phyloP scores from a whole-genome alignment of 2,113 vertebrate species.

The Athene noctua region DNA sequence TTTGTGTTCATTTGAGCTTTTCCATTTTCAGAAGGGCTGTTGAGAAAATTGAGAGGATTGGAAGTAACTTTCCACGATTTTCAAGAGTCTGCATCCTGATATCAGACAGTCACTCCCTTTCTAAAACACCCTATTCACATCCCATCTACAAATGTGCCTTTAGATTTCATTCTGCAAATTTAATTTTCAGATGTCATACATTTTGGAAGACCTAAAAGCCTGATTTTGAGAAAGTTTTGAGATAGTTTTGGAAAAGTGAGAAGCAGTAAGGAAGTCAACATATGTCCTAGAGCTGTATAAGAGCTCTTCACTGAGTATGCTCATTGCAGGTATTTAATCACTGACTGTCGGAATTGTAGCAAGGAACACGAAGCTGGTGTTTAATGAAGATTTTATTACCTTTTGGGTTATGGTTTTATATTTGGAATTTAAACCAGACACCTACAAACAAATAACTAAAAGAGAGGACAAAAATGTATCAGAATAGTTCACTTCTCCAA shows the following conservation, averaged over 20 bases:
- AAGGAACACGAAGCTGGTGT: constrained; percentile 26
- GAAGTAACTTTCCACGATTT: constrained; percentile 6
- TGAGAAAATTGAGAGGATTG: constrained; percentile 43
- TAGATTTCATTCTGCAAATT: neutral
- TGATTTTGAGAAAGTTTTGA: constrained; percentile 28
- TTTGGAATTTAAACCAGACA: neutral
- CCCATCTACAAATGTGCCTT: neutral
- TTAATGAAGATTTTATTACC: neutral
- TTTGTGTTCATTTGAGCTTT: constrained; percentile 41
- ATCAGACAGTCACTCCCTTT: neutral
- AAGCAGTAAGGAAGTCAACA: constrained; percentile 22
- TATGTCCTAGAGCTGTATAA: neutral
- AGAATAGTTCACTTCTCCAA: neutral
- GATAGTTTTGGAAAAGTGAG: neutral
- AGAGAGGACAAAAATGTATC: neutral
- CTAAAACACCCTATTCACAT: neutral
- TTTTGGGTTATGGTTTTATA: neutral
- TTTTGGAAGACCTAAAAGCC: neutral
- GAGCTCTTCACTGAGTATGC: neutral
- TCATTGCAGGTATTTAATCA: constrained; percentile 28
- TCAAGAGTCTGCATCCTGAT: constrained; percentile 2
- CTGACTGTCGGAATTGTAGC: neutral
- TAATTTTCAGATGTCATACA: constrained; percentile 27
- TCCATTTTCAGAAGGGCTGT: constrained; percentile 46
- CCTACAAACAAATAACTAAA: neutral